Evolutionary conservation across 2,888 invertebrate species (phyloP), one percentile per base, ranked within the genome.

Genomic region (Pyrgus malvae): DNA sequence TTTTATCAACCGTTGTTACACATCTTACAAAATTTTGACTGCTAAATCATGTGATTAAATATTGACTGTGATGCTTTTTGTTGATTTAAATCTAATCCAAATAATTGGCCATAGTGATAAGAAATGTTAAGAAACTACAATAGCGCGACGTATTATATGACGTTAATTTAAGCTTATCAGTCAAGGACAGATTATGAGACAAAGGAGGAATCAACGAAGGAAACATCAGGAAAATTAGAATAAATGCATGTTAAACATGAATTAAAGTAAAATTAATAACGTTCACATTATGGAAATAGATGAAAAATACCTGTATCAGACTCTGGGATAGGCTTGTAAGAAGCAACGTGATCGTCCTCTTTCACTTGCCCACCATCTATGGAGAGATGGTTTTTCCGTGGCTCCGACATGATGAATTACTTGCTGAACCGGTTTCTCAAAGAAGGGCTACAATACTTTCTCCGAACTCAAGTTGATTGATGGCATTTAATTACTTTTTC

Each of bases 261-360:
- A n/a, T n/a, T n/a, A n/a, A n/a, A n/a, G n/a, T n/a, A n/a, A n/a
- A n/a, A n/a, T n/a, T n/a, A n/a, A n/a, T n/a, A n/a, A n/a, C n/a
- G n/a, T n/a, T n/a, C n/a, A n/a, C n/a, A n/a, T n/a, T n/a, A n/a
- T n/a, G n/a, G n/a, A n/a, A n/a, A n/a, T n/a, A n/a, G n/a, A n/a
- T n/a, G n/a, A 51, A 16, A 61, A 61, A 78, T 81, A 90, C 92
- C 92, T 83, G 90, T 80, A 74, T 92, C 92, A 63, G 87, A 74
- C 67, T 93, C 93, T 58, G 92, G 90, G 65, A 93, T 88, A 38
- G 90, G 84, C 74, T 91, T 93, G 74, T 93, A 93, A 29, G 91
- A 76, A 38, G 81, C 74, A 60, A 82, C 80, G 67, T 83, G 83
- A 55, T 91, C 91, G 64, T 88, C 90, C 60, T 88, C 87, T 67